Evolutionary conservation across 2,113 vertebrate species (phyloP).

Genomic region (Reinhardtius hippoglossoides): DNA sequence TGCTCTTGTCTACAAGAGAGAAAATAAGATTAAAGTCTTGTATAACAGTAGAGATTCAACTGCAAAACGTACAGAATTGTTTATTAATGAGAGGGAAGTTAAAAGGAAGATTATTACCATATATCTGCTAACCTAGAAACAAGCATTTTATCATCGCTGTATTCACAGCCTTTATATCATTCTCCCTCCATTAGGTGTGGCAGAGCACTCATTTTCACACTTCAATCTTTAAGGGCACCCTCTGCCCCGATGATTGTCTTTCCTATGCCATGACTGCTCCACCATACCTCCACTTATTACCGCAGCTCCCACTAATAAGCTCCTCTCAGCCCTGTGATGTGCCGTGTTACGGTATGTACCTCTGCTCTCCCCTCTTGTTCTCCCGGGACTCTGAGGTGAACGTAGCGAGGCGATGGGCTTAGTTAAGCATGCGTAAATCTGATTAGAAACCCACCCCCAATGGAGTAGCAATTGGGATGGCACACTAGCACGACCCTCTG

Average conservation of each 20-base stretch:
- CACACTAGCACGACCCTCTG: constrained; percentile 6
- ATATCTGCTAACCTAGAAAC: not conserved
- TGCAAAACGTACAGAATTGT: not conserved
- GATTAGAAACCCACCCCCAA: constrained; percentile 66
- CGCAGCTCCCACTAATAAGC: constrained; percentile 47
- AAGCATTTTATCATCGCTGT: too few species aligned
- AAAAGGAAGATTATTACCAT: constrained; percentile 6
- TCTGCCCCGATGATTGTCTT: constrained; percentile 17
- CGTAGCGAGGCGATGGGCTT: constrained; percentile 63
- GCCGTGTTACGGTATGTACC: constrained; percentile 49
- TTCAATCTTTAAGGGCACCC: constrained; percentile 3
- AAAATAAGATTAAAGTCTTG: constrained; percentile 13
- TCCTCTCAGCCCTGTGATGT: constrained; percentile 55
- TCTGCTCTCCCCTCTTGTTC: constrained; percentile 39
- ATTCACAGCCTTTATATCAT: not conserved
- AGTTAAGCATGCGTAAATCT: constrained; percentile 79
- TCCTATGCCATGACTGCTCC: constrained; percentile 13
- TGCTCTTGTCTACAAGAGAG: constrained; percentile 25
- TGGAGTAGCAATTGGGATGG: constrained; percentile 50
- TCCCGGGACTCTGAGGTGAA: constrained; percentile 62
- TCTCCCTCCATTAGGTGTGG: not conserved
- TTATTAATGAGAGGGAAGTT: constrained; percentile 5
- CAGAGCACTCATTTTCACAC: too few species aligned
- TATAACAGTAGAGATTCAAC: constrained; percentile 1
- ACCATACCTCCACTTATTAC: constrained; percentile 47